phyloP scores from a whole-genome alignment of 2,113 vertebrate genomes.

The Pipra filicauda region DNA sequence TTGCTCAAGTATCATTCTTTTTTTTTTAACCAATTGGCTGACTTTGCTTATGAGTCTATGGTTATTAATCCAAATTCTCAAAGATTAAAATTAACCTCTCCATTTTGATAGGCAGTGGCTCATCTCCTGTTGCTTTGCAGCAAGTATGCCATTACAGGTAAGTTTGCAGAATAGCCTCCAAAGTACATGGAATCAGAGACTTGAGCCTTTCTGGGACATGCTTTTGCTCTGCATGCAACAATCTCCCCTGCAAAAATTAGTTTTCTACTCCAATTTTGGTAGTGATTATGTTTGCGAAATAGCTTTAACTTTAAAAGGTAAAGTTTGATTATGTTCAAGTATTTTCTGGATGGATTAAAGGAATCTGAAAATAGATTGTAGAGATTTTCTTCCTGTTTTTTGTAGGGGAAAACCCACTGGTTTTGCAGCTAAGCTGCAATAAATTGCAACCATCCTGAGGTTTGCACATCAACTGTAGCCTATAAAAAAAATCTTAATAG shows the following conservation, averaged over 20 bases:
- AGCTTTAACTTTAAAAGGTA: neutral
- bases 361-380: neutral
- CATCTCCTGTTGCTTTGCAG: neutral
- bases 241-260: neutral
- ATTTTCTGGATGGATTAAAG: neutral
- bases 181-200: neutral
- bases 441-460: neutral
- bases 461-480: neutral
- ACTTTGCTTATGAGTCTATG: neutral
- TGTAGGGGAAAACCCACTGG: neutral
- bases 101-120: neutral
- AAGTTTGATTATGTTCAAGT: neutral
- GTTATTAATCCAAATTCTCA: neutral
- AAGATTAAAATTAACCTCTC: neutral
- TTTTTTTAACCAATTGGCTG: neutral
- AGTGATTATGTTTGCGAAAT: neutral
- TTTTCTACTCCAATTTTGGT: neutral
- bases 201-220: neutral
- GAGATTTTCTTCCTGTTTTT: neutral
- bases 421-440: neutral
- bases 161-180: neutral
- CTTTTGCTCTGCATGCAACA: neutral
- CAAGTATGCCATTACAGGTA: too few species aligned
- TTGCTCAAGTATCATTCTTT: neutral
- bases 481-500: neutral